Evolutionary conservation across 2,888 invertebrate genomes (phyloP).

Genomic region (Phengaris arion): DNA sequence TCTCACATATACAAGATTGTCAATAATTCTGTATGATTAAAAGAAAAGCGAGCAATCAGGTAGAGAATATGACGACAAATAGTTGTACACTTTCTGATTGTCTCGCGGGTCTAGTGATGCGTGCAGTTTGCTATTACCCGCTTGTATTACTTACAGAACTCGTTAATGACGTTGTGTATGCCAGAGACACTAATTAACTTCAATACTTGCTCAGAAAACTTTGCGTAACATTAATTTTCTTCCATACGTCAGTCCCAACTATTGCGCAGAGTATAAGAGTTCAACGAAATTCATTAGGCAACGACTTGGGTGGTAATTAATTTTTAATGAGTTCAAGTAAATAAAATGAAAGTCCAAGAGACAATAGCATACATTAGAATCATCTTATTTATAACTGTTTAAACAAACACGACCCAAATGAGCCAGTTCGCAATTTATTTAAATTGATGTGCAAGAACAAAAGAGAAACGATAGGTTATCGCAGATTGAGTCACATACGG

Average conservation of each 20-base stretch:
- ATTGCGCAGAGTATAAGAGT: background rate
- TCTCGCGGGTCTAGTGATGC: conserved; percentile 19
- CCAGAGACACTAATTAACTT: conserved; percentile 11
- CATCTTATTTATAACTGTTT: background rate
- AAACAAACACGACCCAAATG: background rate
- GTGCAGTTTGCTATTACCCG: conserved; percentile 8
- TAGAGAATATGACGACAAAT: conserved; percentile 15
- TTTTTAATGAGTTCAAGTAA: background rate
- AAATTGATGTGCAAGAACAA: conserved; percentile 18
- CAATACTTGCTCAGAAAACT: background rate
- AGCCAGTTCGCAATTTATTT: conserved; percentile 10
- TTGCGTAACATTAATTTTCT: conserved; percentile 4
- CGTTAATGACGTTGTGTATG: background rate
- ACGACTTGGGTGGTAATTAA: background rate
- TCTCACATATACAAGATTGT: background rate
- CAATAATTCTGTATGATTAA: background rate
- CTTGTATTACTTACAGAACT: conserved; percentile 3
- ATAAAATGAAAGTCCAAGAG: background rate
- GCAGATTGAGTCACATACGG: conserved; percentile 4
- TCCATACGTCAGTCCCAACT: background rate
- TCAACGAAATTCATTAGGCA: conserved; percentile 2
- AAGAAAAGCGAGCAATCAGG: conserved; percentile 19
- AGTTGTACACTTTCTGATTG: conserved; percentile 21
- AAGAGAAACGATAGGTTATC: conserved; percentile 18
- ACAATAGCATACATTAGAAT: background rate